phyloP scores from a whole-genome alignment of 1,140 invertebrate genomes.

The Drosophila kepulauana region DNA sequence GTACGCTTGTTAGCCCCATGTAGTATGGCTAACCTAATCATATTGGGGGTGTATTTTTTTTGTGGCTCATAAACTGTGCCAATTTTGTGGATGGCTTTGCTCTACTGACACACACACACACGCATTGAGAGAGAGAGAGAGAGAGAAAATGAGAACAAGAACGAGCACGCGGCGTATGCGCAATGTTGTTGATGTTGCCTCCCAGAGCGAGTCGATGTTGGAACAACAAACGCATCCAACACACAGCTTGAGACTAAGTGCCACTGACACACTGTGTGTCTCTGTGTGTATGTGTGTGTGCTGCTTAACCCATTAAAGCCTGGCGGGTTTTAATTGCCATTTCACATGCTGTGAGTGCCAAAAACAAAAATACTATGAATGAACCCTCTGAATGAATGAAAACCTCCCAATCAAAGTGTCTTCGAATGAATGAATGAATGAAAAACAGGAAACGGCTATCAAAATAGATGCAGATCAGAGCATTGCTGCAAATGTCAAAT shows the following conservation, averaged over 20 bases:
- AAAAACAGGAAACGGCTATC: conserved; percentile 59
- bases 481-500: conserved; percentile 62
- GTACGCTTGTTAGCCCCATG: conserved; percentile 65
- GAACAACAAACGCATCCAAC: conserved; percentile 37
- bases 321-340: conserved; percentile 72
- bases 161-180: conserved; percentile 67
- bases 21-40: conserved; percentile 29
- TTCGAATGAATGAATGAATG: conserved; percentile 36
- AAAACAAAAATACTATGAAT: conserved; percentile 68
- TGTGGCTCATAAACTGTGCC: conserved; percentile 65
- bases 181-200: conserved; percentile 75
- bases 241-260: conserved; percentile 79
- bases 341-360: conserved; percentile 80
- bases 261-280: conserved; percentile 30
- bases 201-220: conserved; percentile 57
- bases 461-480: conserved; percentile 40
- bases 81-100: conserved; percentile 65
- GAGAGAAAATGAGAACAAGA: neutral
- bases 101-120: conserved; percentile 53
- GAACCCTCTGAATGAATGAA: conserved; percentile 72
- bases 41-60: conserved; percentile 56
- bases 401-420: conserved; percentile 19
- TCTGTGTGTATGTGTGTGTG: conserved; percentile 21
- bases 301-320: conserved; percentile 75
- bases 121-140: neutral